Conservation (phyloP, 2,113 vertebrate species). For the Ophiodon elongatus region DNA sequence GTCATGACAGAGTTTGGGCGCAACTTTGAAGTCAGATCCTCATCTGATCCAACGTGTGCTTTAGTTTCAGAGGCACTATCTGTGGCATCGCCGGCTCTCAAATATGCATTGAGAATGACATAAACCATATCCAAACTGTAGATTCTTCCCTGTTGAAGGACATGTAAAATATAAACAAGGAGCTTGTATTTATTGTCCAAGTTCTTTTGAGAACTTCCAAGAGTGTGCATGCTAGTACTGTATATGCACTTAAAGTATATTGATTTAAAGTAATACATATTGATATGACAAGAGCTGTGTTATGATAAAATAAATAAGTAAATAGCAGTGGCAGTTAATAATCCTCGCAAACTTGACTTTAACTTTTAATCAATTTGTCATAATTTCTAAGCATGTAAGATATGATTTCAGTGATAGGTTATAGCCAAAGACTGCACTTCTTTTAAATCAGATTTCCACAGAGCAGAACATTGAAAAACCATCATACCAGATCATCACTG, state of each 20-base stretch:
- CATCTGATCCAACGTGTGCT: constrained; percentile 42
- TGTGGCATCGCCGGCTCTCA: constrained; percentile 38
- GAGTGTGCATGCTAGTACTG: no score
- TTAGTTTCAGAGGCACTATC: constrained; percentile 49
- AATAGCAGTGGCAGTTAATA: no score
- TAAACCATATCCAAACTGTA: constrained; percentile 20
- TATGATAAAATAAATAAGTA: background rate
- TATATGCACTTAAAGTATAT: background rate
- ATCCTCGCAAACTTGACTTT: no score
- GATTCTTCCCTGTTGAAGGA: constrained; percentile 1
- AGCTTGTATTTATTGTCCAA: constrained; percentile 16
- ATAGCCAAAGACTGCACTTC: no score
- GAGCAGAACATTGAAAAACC: no score
- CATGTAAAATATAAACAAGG: constrained; percentile 22
- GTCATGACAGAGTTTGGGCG: constrained; percentile 44
- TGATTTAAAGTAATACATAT: background rate
- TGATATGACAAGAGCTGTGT: background rate
- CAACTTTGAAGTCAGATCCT: constrained; percentile 51
- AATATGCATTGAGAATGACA: constrained; percentile 48
- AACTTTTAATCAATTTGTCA: no score
- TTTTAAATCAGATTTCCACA: no score
- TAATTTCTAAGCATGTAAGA: no score
- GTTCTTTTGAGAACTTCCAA: constrained; percentile 14
- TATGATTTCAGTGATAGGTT: background rate
- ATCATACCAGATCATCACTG: no score